Base-by-base conservation (phyloP, 2,797 vertebrate genomes). In the Luscinia megarhynchos region DNA sequence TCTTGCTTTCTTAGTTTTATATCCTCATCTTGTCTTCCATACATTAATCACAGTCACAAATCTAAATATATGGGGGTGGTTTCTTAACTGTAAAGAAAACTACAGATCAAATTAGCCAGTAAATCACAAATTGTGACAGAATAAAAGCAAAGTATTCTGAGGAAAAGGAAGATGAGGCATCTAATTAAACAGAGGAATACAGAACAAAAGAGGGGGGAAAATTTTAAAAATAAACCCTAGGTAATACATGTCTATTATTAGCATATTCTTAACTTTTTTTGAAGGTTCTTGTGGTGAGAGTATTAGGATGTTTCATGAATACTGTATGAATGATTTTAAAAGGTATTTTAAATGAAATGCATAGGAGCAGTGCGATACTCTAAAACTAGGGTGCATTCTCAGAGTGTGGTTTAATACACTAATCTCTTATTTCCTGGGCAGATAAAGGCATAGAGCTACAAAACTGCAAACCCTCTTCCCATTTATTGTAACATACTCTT, bases 71-170 rank as follows among this genome's bases (percentile, higher is more conserved):
- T 7, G 7, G 22, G 3, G 0, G 5, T n/a, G 57, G 10, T 24
- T 82, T 84, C 93, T 85, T 50, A 88, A 78, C 32, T 86, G 40
- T 70, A 82, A 90, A 81, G 53, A 86, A 91, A 84, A 76, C 30
- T 57, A 54, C 53, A 69, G 48, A 51, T 90, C 68, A 80, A 83
- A 90, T 77, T 68, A 94, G 72, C 41, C 45, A 74, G 59, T 72
- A 90, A 82, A 89, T 63, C 66, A 81, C 34, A 91, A 88, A 90
- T 26, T 88, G 62, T 12, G 29, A 72, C 43, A 73, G n/a, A 86
- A 84, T 43, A 61, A 63, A 84, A 80, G 22, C 46, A 72, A 75
- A 91, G 15, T 26, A 73, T 76, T 69, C 63, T 63, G 15, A 87
- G 9, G 55, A 69, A 84, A 86, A 76, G 27, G 17, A 89, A 12